Conservation (phyloP, 2,888 invertebrate species). For the Yponomeuta malinellus region DNA sequence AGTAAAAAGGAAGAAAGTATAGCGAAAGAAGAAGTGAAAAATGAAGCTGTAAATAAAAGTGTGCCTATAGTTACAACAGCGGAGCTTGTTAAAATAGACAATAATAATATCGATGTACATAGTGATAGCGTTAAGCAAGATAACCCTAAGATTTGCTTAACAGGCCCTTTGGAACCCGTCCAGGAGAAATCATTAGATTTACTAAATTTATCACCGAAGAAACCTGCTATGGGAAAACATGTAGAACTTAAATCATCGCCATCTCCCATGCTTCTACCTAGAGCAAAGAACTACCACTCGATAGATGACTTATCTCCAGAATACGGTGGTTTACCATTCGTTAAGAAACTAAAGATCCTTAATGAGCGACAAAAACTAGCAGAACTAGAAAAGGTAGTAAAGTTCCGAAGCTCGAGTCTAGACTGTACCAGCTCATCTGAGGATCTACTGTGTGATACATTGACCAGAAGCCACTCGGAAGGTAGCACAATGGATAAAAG, state of each 20-base stretch:
- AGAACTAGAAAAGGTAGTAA: slow-evolving; percentile 85
- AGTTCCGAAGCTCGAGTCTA: slow-evolving; percentile 86
- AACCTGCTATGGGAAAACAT: slow-evolving; percentile 35
- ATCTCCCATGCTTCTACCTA: slow-evolving; percentile 44
- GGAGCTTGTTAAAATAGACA: slow-evolving; percentile 69
- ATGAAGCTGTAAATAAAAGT: slow-evolving; percentile 49
- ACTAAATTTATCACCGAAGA: slow-evolving; percentile 59
- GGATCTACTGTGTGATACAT: slow-evolving; percentile 71
- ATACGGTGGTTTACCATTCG: slow-evolving; percentile 89
- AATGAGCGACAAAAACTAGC: slow-evolving; percentile 92
- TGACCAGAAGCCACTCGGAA: slow-evolving; percentile 88
- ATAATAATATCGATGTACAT: slow-evolving; percentile 58
- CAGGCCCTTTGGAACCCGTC: slow-evolving; percentile 64
- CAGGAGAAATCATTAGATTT: slow-evolving; percentile 65
- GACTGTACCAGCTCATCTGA: slow-evolving; percentile 81
- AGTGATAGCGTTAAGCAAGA: slow-evolving; percentile 53
- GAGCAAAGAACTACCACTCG: slow-evolving; percentile 84
- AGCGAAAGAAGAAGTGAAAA: slow-evolving; percentile 29
- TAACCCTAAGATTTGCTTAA: slow-evolving; percentile 60
- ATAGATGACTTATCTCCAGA: slow-evolving; percentile 92
- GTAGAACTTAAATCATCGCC: slow-evolving; percentile 37
- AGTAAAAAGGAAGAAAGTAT: slow-evolving; percentile 39
- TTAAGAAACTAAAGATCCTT: slow-evolving; percentile 90
- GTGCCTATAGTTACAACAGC: slow-evolving; percentile 60
- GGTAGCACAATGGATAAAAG: slow-evolving; percentile 83